Conservation (phyloP, 1,140 invertebrate species). For the Zaprionus camerounensis region DNA sequence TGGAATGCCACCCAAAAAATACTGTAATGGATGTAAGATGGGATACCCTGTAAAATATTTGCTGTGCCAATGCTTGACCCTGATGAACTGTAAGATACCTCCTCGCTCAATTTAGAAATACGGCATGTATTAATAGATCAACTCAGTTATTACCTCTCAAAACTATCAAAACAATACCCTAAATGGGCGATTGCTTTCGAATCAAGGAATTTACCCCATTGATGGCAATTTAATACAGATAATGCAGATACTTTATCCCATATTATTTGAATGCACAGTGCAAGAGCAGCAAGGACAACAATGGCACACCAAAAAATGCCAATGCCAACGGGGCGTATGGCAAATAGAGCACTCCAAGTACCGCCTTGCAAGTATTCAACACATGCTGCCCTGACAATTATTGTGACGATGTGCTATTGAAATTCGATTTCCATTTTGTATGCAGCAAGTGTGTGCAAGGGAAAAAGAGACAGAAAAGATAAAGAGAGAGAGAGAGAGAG, state of each 20-base stretch:
- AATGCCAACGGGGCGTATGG: slow-evolving; percentile 12
- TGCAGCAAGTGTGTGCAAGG: slow-evolving; percentile 16
- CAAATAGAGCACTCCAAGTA: slow-evolving; percentile 33
- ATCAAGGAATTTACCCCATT: not conserved
- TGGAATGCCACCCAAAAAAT: not conserved
- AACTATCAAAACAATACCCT: too few species aligned
- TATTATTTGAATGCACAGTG: not conserved
- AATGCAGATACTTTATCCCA: not conserved
- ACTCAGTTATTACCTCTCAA: too few species aligned
- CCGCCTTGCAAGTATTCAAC: slow-evolving; percentile 46
- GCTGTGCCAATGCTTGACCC: too few species aligned
- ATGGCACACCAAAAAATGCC: slow-evolving; percentile 17
- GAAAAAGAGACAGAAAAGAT: not conserved
- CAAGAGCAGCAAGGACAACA: slow-evolving; percentile 12
- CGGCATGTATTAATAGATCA: too few species aligned
- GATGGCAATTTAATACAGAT: not conserved
- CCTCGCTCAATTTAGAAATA: too few species aligned
- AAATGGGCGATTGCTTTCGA: too few species aligned
- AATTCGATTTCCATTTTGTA: slow-evolving; percentile 50
- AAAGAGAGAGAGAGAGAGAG: not conserved
- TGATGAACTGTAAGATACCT: too few species aligned
- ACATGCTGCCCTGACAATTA: slow-evolving; percentile 53
- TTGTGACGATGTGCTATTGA: slow-evolving; percentile 48
- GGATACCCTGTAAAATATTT: slow-evolving; percentile 12
- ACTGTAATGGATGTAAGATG: not conserved